Conservation (phyloP, 2,113 vertebrate species). For the Ictalurus punctatus region DNA sequence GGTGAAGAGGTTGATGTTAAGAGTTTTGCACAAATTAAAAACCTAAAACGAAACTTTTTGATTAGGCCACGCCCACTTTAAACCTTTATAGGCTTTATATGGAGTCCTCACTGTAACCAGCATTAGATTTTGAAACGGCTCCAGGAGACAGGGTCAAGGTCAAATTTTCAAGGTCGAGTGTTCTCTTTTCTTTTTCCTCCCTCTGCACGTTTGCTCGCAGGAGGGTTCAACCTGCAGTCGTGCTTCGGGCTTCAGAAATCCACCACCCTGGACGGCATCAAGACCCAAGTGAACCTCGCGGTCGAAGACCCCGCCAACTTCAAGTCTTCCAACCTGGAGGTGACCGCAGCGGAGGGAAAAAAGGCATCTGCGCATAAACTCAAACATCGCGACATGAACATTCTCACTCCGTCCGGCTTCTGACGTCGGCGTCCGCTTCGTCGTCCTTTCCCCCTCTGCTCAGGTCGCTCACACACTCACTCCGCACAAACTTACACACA, state of each 20-base stretch:
- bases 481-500: background rate
- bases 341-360: slow-evolving; percentile 74
- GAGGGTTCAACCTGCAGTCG: slow-evolving; percentile 83
- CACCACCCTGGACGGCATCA: slow-evolving; percentile 86
- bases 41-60: background rate
- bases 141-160: background rate
- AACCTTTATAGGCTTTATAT: background rate
- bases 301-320: slow-evolving; percentile 77
- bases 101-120: background rate
- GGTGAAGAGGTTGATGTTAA: too few relatives aligned
- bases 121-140: background rate
- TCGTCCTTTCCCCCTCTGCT: background rate
- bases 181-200: background rate
- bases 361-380: slow-evolving; percentile 80
- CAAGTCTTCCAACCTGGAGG: slow-evolving; percentile 83
- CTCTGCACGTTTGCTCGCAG: slow-evolving; percentile 47
- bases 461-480: background rate
- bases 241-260: slow-evolving; percentile 88
- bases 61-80: background rate
- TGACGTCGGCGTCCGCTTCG: slow-evolving; percentile 56
- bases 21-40: background rate
- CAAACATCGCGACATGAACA: slow-evolving; percentile 81
- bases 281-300: slow-evolving; percentile 78
- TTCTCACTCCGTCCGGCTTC: slow-evolving; percentile 83
- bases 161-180: too few relatives aligned